Percentiles rank a stretch among this genome's conserved stretches.
phyloP scores from a whole-genome alignment of 2,888 invertebrate genomes.

The Tenthredo scrophulariae region DNA sequence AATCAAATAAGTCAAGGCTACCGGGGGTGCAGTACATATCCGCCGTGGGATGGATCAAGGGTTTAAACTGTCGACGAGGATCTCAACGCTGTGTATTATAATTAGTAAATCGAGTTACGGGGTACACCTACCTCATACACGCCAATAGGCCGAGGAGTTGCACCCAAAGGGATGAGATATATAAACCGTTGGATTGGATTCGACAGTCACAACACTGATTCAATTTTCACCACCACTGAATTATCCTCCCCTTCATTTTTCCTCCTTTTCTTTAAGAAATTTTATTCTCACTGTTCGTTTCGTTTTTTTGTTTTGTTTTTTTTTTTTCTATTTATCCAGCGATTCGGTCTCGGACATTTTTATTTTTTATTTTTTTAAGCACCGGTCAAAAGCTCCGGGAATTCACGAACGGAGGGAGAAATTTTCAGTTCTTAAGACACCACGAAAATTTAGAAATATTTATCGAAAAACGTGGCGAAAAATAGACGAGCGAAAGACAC shows the following conservation, averaged over 20 bases:
- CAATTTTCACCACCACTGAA: not conserved
- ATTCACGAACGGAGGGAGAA: too few species aligned
- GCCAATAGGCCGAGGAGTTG: not conserved
- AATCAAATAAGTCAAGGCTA: conserved; percentile 2
- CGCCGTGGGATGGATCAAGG: not conserved
- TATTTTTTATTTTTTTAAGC: too few species aligned
- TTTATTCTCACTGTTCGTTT: not conserved
- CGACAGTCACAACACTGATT: conserved; percentile 11
- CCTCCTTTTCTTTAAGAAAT: not conserved
- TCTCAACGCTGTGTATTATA: not conserved
- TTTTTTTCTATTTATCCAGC: too few species aligned
- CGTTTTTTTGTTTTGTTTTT: too few species aligned
- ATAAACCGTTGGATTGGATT: not conserved
- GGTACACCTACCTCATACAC: not conserved
- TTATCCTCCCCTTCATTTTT: not conserved
- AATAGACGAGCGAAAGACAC: not conserved
- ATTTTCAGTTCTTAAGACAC: not conserved
- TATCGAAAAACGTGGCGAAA: not conserved
- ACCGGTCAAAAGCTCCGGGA: too few species aligned
- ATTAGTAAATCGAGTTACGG: not conserved
- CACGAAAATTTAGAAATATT: not conserved
- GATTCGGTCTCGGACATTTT: too few species aligned
- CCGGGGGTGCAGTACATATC: not conserved
- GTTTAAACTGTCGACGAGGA: conserved; percentile 5
- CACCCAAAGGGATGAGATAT: not conserved